These are phyloP conservation scores for Megathymus violae DNA, from an alignment of 1,140 invertebrate species.

Conservation along the genomic window DNA sequence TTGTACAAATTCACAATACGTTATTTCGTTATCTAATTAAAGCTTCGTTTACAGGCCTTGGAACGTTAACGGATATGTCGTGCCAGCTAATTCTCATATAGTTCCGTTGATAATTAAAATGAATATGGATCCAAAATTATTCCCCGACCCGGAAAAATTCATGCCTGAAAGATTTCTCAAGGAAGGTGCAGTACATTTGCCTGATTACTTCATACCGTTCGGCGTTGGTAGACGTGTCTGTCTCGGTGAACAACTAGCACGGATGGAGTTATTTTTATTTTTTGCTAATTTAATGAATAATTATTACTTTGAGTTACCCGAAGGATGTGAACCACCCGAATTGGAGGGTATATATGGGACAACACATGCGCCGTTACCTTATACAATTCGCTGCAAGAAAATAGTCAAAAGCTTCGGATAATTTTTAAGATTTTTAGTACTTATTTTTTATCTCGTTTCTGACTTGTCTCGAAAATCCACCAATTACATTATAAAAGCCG, in stretches of 20 bases:
- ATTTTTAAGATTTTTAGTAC: too few relatives aligned
- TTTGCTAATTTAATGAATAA: conserved; percentile 91
- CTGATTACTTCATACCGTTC: conserved; percentile 93
- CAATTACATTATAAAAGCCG: too few relatives aligned
- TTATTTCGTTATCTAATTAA: neutral
- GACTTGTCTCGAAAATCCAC: too few relatives aligned
- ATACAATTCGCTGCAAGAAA: conserved; percentile 84
- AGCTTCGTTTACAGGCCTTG: conserved; percentile 85
- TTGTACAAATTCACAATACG: too few relatives aligned
- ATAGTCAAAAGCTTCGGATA: conserved; percentile 16
- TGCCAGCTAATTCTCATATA: conserved; percentile 90
- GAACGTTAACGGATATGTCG: conserved; percentile 87
- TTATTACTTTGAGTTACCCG: conserved; percentile 88
- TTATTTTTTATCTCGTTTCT: too few relatives aligned
- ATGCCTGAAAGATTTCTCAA: conserved; percentile 90
- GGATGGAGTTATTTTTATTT: conserved; percentile 94
- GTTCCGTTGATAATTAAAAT: conserved; percentile 92
- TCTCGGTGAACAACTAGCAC: conserved; percentile 92
- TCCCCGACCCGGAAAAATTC: conserved; percentile 91
- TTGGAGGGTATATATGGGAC: conserved; percentile 87
- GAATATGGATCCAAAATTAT: conserved; percentile 91
- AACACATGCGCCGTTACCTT: conserved; percentile 88
- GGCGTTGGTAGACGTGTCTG: conserved; percentile 93
- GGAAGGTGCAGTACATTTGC: conserved; percentile 87
- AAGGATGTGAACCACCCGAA: conserved; percentile 86